Percentiles rank a stretch among this genome's conserved stretches.
These are phyloP conservation scores for Aphidius ervi DNA, from an alignment of 1,140 invertebrate species.

Conservation along the genomic window DNA sequence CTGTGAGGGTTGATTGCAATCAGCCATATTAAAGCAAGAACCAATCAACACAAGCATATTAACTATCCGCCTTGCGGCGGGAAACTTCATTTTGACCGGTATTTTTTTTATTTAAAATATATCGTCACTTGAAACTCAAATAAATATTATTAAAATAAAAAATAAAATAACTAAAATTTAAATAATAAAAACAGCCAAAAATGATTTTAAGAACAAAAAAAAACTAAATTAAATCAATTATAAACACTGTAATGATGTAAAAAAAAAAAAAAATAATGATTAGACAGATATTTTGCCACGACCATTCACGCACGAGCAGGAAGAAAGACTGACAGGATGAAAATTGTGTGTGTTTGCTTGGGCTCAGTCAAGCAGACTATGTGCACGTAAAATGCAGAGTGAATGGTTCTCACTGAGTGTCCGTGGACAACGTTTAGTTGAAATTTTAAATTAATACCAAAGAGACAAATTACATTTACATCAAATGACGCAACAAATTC, in stretches of 20 bases:
- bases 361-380: slow-evolving; percentile 9
- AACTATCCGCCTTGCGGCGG: slow-evolving; percentile 9
- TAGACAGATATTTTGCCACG: not conserved
- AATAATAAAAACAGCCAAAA: not conserved
- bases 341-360: slow-evolving; percentile 21
- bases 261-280: not conserved
- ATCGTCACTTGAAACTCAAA: not conserved
- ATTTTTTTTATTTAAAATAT: not conserved
- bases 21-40: slow-evolving; percentile 12
- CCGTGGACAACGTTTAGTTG: not conserved
- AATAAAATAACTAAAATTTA: not conserved
- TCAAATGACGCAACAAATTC: slow-evolving; percentile 1
- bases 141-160: not conserved
- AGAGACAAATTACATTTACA: not conserved
- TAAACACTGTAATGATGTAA: not conserved
- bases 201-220: not conserved
- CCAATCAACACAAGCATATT: slow-evolving; percentile 18
- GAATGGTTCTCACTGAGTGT: slow-evolving; percentile 15
- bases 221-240: not conserved
- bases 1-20: slow-evolving; percentile 2
- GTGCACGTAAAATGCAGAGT: not conserved
- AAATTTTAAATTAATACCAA: too few species aligned
- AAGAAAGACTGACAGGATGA: slow-evolving; percentile 25
- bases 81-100: slow-evolving; percentile 18
- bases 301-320: slow-evolving; percentile 19